Evolutionary conservation across 2,888 invertebrate genomes (phyloP).

Genomic region (Lutraria lutraria): DNA sequence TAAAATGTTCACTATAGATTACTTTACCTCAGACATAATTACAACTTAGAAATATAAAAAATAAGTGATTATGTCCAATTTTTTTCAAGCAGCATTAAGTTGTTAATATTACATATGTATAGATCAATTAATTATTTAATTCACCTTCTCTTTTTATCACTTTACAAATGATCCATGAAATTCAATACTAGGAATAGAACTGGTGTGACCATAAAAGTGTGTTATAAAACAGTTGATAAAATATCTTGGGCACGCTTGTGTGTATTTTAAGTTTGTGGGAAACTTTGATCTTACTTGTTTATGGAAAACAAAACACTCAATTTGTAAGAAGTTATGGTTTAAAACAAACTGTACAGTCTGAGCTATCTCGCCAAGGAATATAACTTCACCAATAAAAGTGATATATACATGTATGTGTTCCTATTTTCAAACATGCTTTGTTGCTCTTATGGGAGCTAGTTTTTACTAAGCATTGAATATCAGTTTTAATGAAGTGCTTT

Average conservation of each 20-base stretch:
- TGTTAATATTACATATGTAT: too few species aligned
- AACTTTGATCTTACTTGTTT: conserved; percentile 6
- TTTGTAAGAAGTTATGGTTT: background rate
- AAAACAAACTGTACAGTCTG: background rate
- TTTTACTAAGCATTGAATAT: background rate
- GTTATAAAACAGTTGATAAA: background rate
- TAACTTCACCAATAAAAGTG: conserved; percentile 10
- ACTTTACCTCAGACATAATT: too few species aligned
- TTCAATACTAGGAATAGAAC: background rate
- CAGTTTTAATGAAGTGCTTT: too few species aligned
- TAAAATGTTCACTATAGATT: too few species aligned
- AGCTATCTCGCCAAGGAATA: background rate
- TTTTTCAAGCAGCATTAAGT: too few species aligned
- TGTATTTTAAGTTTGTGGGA: conserved; percentile 2
- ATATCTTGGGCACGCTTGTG: background rate
- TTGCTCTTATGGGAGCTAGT: background rate
- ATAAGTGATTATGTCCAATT: too few species aligned
- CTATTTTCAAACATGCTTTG: background rate
- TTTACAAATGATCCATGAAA: conserved; percentile 4
- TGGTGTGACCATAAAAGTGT: background rate
- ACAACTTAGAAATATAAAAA: too few species aligned
- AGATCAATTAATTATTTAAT: too few species aligned
- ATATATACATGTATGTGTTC: too few species aligned
- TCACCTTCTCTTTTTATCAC: background rate
- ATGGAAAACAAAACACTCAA: conserved; percentile 19